phyloP scores from a whole-genome alignment of 2,113 vertebrate species.

The Pterophyllum scalare region DNA sequence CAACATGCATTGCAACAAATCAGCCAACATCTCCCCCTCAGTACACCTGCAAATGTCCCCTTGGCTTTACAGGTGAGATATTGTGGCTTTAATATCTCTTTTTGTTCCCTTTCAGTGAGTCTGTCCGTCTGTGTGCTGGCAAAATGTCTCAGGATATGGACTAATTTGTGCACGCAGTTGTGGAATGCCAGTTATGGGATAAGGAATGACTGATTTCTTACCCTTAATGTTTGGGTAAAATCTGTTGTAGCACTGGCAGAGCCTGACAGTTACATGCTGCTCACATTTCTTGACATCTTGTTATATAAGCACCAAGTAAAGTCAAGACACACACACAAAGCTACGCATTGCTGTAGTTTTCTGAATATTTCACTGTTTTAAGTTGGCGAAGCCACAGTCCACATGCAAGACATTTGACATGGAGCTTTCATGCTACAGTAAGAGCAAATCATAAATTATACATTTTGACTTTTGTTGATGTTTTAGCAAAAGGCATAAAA shows the following conservation, averaged over 20 bases:
- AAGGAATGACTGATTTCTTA: slow-evolving; percentile 11
- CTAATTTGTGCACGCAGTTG: slow-evolving; percentile 11
- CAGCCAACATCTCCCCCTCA: slow-evolving; percentile 65
- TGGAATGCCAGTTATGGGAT: slow-evolving; percentile 7
- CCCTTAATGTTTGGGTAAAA: slow-evolving; percentile 7
- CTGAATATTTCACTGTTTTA: not conserved
- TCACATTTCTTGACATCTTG: slow-evolving; percentile 16
- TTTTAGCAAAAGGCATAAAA: slow-evolving; percentile 19
- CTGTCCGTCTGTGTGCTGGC: slow-evolving; percentile 17
- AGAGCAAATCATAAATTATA: slow-evolving; percentile 29
- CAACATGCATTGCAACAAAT: slow-evolving; percentile 78
- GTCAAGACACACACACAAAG: not conserved
- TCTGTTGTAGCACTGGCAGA: not conserved
- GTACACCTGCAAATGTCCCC: slow-evolving; percentile 77
- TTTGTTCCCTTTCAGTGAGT: slow-evolving; percentile 10
- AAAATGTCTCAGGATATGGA: not conserved
- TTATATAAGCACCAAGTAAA: not conserved
- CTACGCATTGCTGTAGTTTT: not conserved
- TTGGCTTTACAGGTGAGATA: slow-evolving; percentile 81
- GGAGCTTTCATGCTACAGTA: slow-evolving; percentile 11
- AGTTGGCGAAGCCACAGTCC: not conserved
- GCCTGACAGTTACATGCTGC: not conserved
- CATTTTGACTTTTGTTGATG: slow-evolving; percentile 37
- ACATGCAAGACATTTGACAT: slow-evolving; percentile 1
- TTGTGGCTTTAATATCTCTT: slow-evolving; percentile 12